phyloP scores from a whole-genome alignment of 2,797 vertebrate species.

The Sternotherus odoratus region DNA sequence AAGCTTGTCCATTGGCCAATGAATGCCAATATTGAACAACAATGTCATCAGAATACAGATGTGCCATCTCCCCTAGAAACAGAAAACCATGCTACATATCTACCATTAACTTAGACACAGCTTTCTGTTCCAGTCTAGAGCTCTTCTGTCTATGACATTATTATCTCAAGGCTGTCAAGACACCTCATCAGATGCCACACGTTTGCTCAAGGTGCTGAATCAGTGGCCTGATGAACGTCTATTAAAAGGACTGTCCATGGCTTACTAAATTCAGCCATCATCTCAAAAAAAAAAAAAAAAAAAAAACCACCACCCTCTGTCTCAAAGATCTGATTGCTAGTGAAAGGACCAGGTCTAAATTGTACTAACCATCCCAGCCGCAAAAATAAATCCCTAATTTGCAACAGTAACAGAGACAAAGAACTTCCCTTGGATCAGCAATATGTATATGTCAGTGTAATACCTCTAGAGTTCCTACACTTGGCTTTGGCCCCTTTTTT shows the following conservation, averaged over 20 bases:
- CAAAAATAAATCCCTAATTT: too few relatives aligned
- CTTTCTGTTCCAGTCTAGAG: not conserved
- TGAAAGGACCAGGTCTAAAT: too few relatives aligned
- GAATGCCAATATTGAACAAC: not conserved
- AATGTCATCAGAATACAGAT: not conserved
- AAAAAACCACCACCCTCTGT: too few relatives aligned
- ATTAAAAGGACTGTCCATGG: not conserved
- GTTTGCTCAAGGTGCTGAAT: not conserved
- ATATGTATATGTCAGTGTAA: too few relatives aligned
- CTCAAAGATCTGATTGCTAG: too few relatives aligned
- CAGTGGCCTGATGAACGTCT: not conserved
- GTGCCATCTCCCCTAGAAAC: not conserved
- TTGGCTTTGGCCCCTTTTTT: too few relatives aligned
- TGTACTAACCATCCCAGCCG: too few relatives aligned
- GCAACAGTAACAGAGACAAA: too few relatives aligned
- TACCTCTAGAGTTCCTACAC: too few relatives aligned
- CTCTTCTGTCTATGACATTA: not conserved
- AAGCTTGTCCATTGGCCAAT: not conserved
- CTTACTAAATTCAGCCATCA: not conserved
- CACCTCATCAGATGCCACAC: not conserved
- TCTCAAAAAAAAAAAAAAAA: too few relatives aligned
- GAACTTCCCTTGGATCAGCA: too few relatives aligned
- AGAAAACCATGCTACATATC: not conserved
- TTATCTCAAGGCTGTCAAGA: not conserved
- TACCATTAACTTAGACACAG: not conserved